Evolutionary conservation across 2,797 vertebrate species (phyloP).

Genomic region (Enteromius mattozi): DNA sequence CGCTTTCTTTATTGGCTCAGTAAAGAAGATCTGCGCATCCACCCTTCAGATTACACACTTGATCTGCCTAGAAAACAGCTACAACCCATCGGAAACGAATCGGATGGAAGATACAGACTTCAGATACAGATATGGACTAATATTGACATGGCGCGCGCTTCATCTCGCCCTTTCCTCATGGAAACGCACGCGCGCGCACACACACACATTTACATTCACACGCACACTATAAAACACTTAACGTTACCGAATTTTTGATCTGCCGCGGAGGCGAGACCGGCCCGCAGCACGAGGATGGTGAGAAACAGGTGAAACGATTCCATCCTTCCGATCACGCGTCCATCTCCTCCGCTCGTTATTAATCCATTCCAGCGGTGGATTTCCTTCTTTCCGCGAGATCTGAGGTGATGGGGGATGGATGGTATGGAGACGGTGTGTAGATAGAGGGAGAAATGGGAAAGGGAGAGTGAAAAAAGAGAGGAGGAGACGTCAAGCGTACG

Average conservation of each 20-base stretch:
- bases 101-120: background rate
- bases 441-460: slow-evolving; percentile 10
- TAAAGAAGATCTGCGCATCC: background rate
- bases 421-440: slow-evolving; percentile 24
- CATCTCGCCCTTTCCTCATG: slow-evolving; percentile 16
- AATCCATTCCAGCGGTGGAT: slow-evolving; percentile 53
- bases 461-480: slow-evolving; percentile 15
- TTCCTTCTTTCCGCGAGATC: background rate
- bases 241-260: slow-evolving; percentile 67
- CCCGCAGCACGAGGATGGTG: slow-evolving; percentile 51
- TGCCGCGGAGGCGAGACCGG: slow-evolving; percentile 45
- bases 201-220: slow-evolving; percentile 1
- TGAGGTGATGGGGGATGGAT: slow-evolving; percentile 33
- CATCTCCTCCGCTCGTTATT: slow-evolving; percentile 56
- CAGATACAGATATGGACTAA: background rate
- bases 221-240: slow-evolving; percentile 46
- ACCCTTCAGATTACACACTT: background rate
- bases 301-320: slow-evolving; percentile 59
- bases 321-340: slow-evolving; percentile 63
- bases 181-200: background rate
- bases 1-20: background rate
- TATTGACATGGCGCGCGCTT: slow-evolving; percentile 8
- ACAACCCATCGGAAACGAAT: background rate
- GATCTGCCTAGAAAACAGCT: background rate
- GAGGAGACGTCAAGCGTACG: slow-evolving; percentile 38